A percentile compares a stretch with the other conserved stretches of the same genome.
These are phyloP conservation scores for Thamnophis elegans DNA, from an alignment of 2,797 vertebrate genomes.

Conservation along the genomic window DNA sequence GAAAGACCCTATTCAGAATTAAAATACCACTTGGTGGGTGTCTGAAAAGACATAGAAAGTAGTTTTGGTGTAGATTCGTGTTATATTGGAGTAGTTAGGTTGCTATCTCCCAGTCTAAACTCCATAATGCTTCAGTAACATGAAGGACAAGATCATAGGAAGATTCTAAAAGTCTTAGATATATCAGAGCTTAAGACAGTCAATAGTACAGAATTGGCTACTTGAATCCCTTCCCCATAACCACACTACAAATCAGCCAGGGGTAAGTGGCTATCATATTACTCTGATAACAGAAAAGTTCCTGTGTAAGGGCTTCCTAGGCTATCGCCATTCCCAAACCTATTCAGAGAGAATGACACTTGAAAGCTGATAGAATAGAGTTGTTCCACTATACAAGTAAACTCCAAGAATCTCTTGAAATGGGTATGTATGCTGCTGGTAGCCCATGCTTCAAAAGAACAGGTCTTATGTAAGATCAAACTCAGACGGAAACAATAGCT, in stretches of 20 bases:
- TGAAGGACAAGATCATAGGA: not conserved
- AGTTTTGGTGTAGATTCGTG: not conserved
- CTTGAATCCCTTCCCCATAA: not conserved
- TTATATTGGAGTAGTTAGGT: not conserved
- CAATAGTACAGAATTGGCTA: not conserved
- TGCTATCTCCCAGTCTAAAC: not conserved
- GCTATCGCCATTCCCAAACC: slow-evolving; percentile 1
- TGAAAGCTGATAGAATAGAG: slow-evolving; percentile 20
- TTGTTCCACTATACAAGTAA: slow-evolving; percentile 24
- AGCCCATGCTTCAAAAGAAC: slow-evolving; percentile 27
- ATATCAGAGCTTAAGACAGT: not conserved
- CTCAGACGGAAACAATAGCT: slow-evolving; percentile 32
- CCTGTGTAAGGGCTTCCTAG: not conserved
- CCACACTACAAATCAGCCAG: not conserved
- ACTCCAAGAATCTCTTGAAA: slow-evolving; percentile 25
- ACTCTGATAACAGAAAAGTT: not conserved
- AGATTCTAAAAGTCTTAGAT: not conserved
- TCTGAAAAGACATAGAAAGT: not conserved
- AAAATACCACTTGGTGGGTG: not conserved
- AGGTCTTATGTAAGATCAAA: slow-evolving; percentile 28
- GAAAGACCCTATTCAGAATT: not conserved
- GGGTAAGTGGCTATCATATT: not conserved
- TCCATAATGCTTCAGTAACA: not conserved
- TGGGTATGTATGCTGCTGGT: not conserved
- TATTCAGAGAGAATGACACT: not conserved